phyloP scores from a whole-genome alignment of 2,113 vertebrate species.

The Empidonax traillii region DNA sequence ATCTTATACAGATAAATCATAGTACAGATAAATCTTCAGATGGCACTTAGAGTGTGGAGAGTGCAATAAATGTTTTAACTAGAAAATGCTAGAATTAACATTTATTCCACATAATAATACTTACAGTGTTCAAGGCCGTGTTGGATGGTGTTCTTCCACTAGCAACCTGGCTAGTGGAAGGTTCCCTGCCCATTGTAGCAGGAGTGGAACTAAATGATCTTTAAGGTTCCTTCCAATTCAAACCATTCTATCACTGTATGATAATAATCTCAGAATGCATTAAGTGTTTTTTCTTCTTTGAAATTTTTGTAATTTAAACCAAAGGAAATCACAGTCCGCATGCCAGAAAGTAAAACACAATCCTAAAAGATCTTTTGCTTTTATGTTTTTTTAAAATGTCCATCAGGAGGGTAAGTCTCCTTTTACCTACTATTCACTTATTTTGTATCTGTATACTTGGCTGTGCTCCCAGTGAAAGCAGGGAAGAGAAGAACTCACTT shows the following conservation, averaged over 20 bases:
- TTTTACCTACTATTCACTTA: background rate
- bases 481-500: background rate
- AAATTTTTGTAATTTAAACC: background rate
- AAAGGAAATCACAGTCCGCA: background rate
- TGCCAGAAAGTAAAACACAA: background rate
- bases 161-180: background rate
- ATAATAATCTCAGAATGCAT: background rate
- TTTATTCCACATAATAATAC: background rate
- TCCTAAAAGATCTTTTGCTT: background rate
- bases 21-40: background rate
- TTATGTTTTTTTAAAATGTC: conserved; percentile 4
- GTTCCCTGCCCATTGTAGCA: background rate
- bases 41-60: background rate
- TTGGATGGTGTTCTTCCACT: background rate
- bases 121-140: background rate
- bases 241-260: background rate
- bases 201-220: background rate
- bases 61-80: background rate
- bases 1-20: background rate
- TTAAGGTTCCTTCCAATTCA: background rate
- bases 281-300: background rate
- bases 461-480: conserved; percentile 11
- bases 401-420: background rate
- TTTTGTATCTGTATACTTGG: conserved; percentile 37
- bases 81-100: background rate